These are phyloP conservation scores for Drosophila auraria DNA, from an alignment of 1,140 invertebrate genomes.

Conservation along the genomic window DNA sequence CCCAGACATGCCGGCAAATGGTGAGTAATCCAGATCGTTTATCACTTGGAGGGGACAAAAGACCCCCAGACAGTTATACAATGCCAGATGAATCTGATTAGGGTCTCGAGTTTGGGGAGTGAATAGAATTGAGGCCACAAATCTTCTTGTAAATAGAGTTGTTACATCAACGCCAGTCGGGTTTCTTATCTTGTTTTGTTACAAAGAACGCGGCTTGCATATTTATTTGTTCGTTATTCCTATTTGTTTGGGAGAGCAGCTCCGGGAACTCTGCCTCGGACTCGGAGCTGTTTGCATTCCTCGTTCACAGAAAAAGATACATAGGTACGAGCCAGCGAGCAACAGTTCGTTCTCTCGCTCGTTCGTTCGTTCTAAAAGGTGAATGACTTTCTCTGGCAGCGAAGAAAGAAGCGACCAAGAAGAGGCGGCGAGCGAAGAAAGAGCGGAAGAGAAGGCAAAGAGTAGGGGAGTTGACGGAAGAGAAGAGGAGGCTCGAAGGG, in stretches of 20 bases:
- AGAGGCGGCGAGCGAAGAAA: constrained; percentile 22
- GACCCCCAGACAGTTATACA: constrained; percentile 48
- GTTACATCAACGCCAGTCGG: constrained; percentile 39
- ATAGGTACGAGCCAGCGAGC: constrained; percentile 52
- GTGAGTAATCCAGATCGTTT: constrained; percentile 65
- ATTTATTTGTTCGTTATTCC: constrained; percentile 35
- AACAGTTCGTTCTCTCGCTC: constrained; percentile 14
- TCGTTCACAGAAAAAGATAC: constrained; percentile 39
- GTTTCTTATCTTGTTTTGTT: background rate
- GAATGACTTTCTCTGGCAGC: constrained; percentile 76
- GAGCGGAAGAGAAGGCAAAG: constrained; percentile 32
- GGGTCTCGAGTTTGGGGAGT: constrained; percentile 6
- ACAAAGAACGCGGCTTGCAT: constrained; percentile 32
- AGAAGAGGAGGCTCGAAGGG: constrained; percentile 4
- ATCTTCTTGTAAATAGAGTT: constrained; percentile 40
- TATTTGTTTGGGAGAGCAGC: constrained; percentile 46
- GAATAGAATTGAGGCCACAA: constrained; percentile 29
- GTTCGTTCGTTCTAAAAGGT: constrained; percentile 60
- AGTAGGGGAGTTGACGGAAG: constrained; percentile 7
- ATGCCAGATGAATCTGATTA: constrained; percentile 32
- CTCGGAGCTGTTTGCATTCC: constrained; percentile 60
- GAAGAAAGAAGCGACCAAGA: constrained; percentile 28
- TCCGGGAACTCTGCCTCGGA: constrained; percentile 14
- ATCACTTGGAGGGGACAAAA: constrained; percentile 31
- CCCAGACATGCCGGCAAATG: constrained; percentile 80